phyloP scores from a whole-genome alignment of 37 sponge, comb jelly and placozoan species.

The Halichondria panicea region DNA sequence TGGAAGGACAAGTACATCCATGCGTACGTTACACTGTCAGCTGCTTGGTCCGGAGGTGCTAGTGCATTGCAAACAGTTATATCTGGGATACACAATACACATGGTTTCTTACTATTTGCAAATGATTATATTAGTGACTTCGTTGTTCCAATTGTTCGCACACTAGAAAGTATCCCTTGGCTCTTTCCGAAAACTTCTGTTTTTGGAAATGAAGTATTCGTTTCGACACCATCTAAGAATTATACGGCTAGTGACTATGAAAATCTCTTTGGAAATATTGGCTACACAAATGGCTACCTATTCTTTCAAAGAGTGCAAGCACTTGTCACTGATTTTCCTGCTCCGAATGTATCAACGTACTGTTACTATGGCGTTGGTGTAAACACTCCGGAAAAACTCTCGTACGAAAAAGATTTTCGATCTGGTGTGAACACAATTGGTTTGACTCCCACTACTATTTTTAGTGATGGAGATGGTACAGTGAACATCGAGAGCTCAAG shows the following conservation, averaged over 20 bases:
- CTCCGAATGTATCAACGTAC: constrained; percentile 76
- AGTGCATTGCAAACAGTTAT: no score
- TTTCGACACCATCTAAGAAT: constrained; percentile 19
- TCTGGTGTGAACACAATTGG: no score
- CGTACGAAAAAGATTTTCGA: neutral
- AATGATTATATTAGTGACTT: no score
- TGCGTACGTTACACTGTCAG: no score
- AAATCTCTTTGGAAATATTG: constrained; percentile 46
- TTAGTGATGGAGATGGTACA: constrained; percentile 74
- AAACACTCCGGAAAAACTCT: constrained; percentile 24
- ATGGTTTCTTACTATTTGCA: no score
- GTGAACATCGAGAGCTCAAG: constrained; percentile 61
- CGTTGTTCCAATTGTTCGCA: no score
- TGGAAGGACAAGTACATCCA: no score
- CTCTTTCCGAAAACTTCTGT: constrained; percentile 9
- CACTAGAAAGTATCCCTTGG: neutral
- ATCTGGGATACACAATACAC: no score
- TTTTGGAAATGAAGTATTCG: neutral
- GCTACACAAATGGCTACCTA: constrained; percentile 27
- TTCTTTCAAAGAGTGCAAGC: constrained; percentile 26
- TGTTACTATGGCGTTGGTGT: constrained; percentile 59
- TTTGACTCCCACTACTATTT: no score
- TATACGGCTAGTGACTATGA: constrained; percentile 72
- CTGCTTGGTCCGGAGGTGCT: no score
- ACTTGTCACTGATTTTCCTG: constrained; percentile 22